These are phyloP conservation scores for Schizopygopsis malacanthus DNA, from an alignment of 2,797 vertebrate genomes.

Conservation along the genomic window DNA sequence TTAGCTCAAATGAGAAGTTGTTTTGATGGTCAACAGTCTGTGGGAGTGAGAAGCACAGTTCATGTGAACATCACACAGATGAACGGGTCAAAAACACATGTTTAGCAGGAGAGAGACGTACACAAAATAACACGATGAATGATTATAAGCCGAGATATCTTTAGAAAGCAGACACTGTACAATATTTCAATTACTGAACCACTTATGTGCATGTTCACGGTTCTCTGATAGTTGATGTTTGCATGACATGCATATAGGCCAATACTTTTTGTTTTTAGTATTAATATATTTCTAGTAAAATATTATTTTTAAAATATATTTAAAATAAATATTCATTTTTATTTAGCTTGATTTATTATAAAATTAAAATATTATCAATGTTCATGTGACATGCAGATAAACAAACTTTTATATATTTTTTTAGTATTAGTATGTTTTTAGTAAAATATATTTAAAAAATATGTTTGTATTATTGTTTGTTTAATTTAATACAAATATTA, in stretches of 20 bases:
- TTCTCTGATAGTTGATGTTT: not conserved
- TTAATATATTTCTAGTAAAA: not conserved
- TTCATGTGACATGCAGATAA: not conserved
- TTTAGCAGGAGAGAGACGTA: not conserved
- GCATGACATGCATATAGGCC: not conserved
- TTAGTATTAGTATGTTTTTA: not conserved
- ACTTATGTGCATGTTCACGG: not conserved
- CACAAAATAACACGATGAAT: not conserved
- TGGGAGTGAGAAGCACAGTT: not conserved
- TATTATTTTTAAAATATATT: not conserved
- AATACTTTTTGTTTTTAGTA: not conserved
- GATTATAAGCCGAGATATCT: not conserved
- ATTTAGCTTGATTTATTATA: too few species aligned
- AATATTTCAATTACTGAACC: not conserved
- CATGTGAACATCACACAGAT: not conserved
- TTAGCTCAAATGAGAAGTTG: not conserved
- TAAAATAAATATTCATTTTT: too few species aligned
- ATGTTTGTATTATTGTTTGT: too few species aligned
- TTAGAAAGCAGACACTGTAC: not conserved
- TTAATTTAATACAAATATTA: too few species aligned
- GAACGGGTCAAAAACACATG: not conserved
- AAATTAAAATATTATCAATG: not conserved
- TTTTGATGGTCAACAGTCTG: slow-evolving; percentile 11
- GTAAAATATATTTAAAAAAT: not conserved
- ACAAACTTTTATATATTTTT: not conserved